A percentile compares a stretch with the other conserved stretches of the same genome.
Conservation (phyloP, 1,140 invertebrate species). For the Lerema accius region DNA sequence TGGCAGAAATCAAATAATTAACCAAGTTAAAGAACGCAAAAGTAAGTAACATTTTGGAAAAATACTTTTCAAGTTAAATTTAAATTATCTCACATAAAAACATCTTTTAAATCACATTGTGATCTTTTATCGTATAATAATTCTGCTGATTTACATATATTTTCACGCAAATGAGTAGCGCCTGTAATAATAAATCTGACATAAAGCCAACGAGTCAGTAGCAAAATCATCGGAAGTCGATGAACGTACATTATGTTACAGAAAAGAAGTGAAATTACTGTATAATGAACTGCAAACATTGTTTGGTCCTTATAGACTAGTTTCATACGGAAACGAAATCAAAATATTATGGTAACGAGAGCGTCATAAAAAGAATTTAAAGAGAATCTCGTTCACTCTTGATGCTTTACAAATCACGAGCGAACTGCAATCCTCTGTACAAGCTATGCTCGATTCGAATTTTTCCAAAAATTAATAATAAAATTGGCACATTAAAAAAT, state of each 20-base stretch:
- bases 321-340: conserved; percentile 63
- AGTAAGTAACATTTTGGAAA: conserved; percentile 76
- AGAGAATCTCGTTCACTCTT: conserved; percentile 54
- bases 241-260: conserved; percentile 26
- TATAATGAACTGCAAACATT: conserved; percentile 54
- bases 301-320: conserved; percentile 79
- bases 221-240: conserved; percentile 27
- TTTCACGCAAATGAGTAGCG: conserved; percentile 42
- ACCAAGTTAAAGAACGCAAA: conserved; percentile 73
- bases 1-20: conserved; percentile 54
- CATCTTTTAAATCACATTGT: conserved; percentile 80
- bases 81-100: conserved; percentile 76
- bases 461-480: conserved; percentile 71
- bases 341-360: conserved; percentile 75
- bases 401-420: conserved; percentile 43
- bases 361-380: conserved; percentile 60
- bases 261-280: conserved; percentile 28
- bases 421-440: conserved; percentile 56
- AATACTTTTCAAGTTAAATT: conserved; percentile 79
- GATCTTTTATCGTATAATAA: conserved; percentile 65
- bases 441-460: conserved; percentile 76
- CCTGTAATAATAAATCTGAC: conserved; percentile 34
- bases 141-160: conserved; percentile 55
- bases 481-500: conserved; percentile 79
- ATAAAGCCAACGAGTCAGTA: conserved; percentile 33